Evolutionary conservation across 2,797 vertebrate genomes (phyloP), one percentile per base, ranked within the genome.

Genomic region (Propithecus deckenii): DNA sequence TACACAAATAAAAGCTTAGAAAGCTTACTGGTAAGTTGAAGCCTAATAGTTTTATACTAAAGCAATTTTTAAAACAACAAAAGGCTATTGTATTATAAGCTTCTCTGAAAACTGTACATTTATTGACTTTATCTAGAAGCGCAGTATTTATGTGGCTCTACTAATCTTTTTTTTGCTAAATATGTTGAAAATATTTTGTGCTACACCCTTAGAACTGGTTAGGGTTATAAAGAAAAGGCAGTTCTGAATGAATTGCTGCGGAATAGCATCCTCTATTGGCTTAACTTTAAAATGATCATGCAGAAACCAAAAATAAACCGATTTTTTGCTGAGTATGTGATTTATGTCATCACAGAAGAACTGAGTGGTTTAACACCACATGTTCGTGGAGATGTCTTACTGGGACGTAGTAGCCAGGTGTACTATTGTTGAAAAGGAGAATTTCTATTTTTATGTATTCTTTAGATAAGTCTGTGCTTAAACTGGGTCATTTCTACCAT

Each of bases 231-330:
- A 92, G 61, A 95, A 96, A 95, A 96, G 76, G 46, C 25, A 87
- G 6, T n/a, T 80, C 7, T 92, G 55, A 65, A 25, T 97, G 46
- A 93, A 67, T 95, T 94, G 94, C 74, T 93, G 32, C 71, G 92
- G 30, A 78, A 87, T 69, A 93, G 85, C 90, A 93, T 88, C 85
- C 80, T 91, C 84, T 95, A 0, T 96, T 97, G 97, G 78, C 50
- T 83, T 83, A 96, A 86, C 76, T 97, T 48, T 96, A 91, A 97
- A 97, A 88, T 94, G 48, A 86, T 96, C 91, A 91, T 79, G 35
- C 59, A 86, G 83, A 94, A 81, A 85, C n/a, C 25, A 89, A 76
- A 89, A 92, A 86, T 74, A 71, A 15, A 15, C 32, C 52, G 63
- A n/a, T 23, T 96, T 97, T 94, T 96, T 80, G 32, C 71, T 80